These are phyloP conservation scores for Polypedilum pembai DNA, from an alignment of 1,140 invertebrate genomes.

Conservation along the genomic window DNA sequence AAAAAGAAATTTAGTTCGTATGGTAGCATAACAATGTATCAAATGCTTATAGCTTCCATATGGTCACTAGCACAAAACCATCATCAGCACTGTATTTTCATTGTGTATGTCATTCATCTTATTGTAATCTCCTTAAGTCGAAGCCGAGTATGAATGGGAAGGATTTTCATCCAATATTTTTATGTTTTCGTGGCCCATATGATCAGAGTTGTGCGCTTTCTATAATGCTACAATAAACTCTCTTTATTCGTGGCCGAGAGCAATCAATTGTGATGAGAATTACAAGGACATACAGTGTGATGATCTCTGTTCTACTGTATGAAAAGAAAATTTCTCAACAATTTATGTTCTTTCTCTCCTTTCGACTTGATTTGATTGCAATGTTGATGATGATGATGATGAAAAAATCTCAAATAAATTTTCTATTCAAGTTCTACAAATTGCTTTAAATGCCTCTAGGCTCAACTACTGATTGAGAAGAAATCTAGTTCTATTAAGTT, in stretches of 20 bases:
- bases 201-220: neutral
- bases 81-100: neutral
- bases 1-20: too few relatives aligned
- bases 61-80: neutral
- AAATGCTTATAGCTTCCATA: neutral
- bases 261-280: neutral
- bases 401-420: too few relatives aligned
- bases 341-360: neutral
- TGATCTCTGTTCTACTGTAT: neutral
- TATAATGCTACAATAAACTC: neutral
- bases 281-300: neutral
- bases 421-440: too few relatives aligned
- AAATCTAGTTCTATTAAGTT: too few relatives aligned
- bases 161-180: neutral
- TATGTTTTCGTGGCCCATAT: neutral
- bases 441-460: too few relatives aligned
- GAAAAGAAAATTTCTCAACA: neutral
- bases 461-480: too few relatives aligned
- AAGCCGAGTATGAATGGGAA: neutral
- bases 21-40: neutral
- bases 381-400: too few relatives aligned
- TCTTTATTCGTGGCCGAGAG: neutral
- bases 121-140: constrained; percentile 5
- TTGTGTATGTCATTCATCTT: neutral
- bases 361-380: neutral